Evolutionary conservation across 2,888 invertebrate genomes (phyloP).

Genomic region (Hecatera dysodea): DNA sequence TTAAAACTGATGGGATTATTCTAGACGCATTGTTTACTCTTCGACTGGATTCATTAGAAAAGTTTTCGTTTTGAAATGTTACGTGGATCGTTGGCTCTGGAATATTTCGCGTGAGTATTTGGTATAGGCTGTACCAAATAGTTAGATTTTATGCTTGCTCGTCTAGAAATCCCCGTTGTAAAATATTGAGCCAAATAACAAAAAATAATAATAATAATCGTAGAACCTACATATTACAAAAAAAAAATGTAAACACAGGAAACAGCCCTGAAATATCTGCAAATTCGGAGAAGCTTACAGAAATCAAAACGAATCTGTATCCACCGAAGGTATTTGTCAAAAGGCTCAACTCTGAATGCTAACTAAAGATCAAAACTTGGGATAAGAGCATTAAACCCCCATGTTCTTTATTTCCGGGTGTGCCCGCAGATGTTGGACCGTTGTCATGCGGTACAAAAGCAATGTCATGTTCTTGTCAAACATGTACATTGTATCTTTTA

Average conservation of each 20-base stretch:
- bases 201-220: neutral
- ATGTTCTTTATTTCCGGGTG: conserved; percentile 62
- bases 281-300: conserved; percentile 23
- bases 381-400: conserved; percentile 62
- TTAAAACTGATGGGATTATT: conserved; percentile 7
- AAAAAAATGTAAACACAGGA: conserved; percentile 9
- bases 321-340: conserved; percentile 30
- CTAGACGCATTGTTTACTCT: conserved; percentile 19
- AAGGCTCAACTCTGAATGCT: conserved; percentile 47
- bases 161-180: neutral
- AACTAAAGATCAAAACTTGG: conserved; percentile 60
- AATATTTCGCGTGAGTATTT: conserved; percentile 9
- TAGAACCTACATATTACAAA: neutral
- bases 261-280: conserved; percentile 1
- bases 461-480: conserved; percentile 64
- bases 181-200: too few species aligned
- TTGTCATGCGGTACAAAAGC: conserved; percentile 62
- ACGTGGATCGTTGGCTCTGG: neutral
- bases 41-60: conserved; percentile 20
- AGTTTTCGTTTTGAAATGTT: conserved; percentile 20
- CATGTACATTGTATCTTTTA: conserved; percentile 64
- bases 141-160: neutral
- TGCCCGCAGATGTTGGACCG: conserved; percentile 64
- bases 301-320: conserved; percentile 45
- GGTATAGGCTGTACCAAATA: neutral